Percentiles rank a stretch among this genome's conserved stretches.
phyloP scores from a whole-genome alignment of 2,113 vertebrate genomes.

The Peromyscus polionotus region DNA sequence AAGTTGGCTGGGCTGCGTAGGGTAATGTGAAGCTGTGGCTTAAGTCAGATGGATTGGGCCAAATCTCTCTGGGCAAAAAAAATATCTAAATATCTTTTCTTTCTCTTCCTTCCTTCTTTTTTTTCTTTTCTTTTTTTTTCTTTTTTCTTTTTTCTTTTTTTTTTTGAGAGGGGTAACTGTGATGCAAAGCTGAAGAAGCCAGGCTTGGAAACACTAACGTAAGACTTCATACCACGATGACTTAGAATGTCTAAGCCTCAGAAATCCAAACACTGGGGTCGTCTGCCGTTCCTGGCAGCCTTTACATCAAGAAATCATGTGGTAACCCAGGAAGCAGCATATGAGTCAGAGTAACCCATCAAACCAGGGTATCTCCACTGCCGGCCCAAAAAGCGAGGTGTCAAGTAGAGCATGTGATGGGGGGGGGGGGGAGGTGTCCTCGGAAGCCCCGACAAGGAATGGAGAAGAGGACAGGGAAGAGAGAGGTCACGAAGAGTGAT shows the following conservation, averaged over 20 bases:
- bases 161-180: neutral
- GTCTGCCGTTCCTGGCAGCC: neutral
- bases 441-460: neutral
- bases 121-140: neutral
- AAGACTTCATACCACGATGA: neutral
- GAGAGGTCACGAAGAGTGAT: neutral
- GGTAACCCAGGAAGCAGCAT: neutral
- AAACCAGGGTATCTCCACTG: neutral
- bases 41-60: neutral
- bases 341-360: neutral
- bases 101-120: no score
- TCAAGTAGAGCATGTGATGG: no score
- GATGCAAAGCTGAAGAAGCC: neutral
- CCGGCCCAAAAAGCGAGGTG: neutral
- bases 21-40: neutral
- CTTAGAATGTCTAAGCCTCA: neutral
- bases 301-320: neutral
- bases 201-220: neutral
- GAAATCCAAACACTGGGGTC: neutral
- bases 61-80: neutral
- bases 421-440: no score
- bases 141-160: neutral
- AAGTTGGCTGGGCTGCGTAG: neutral
- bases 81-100: neutral
- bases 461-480: neutral